A percentile compares a stretch with the other conserved stretches of the same genome.
Conservation (phyloP, 2,113 vertebrate genomes). For the Actinemys pallida region DNA sequence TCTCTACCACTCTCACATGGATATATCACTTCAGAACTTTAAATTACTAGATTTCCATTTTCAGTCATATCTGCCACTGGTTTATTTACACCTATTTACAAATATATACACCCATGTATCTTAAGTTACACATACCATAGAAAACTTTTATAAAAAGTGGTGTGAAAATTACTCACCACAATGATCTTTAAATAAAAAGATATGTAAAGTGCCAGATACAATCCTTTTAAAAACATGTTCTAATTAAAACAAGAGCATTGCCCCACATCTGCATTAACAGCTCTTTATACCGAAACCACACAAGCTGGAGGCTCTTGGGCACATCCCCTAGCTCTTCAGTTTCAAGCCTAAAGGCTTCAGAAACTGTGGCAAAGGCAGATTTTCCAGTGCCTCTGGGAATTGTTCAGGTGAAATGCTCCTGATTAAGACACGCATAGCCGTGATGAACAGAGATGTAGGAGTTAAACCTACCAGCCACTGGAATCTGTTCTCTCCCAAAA, state of each 20-base stretch:
- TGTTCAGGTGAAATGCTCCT: conserved; percentile 82
- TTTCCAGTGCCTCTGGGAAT: conserved; percentile 85
- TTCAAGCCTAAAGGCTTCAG: conserved; percentile 88
- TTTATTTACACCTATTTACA: conserved; percentile 64
- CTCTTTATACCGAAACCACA: conserved; percentile 10
- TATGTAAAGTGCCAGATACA: conserved; percentile 76
- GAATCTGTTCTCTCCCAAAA: conserved; percentile 86
- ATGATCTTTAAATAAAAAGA: conserved; percentile 68
- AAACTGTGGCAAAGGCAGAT: conserved; percentile 87
- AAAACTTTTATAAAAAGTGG: conserved; percentile 47
- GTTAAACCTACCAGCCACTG: conserved; percentile 85
- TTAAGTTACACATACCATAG: conserved; percentile 5
- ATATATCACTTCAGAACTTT: conserved; percentile 18
- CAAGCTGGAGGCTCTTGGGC: not conserved
- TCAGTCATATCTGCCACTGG: conserved; percentile 37
- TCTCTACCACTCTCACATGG: not conserved
- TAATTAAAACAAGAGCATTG: conserved; percentile 60
- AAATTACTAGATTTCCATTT: not conserved
- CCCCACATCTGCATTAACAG: conserved; percentile 14
- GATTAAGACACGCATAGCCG: conserved; percentile 90
- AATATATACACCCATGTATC: not conserved
- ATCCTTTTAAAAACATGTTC: conserved; percentile 60
- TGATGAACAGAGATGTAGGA: conserved; percentile 86
- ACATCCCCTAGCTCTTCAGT: conserved; percentile 73
- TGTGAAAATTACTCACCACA: not conserved